Percentiles rank a stretch among this genome's conserved stretches.
Conservation (phyloP, 2,888 invertebrate genomes). For the Liodrosophila aerea region DNA sequence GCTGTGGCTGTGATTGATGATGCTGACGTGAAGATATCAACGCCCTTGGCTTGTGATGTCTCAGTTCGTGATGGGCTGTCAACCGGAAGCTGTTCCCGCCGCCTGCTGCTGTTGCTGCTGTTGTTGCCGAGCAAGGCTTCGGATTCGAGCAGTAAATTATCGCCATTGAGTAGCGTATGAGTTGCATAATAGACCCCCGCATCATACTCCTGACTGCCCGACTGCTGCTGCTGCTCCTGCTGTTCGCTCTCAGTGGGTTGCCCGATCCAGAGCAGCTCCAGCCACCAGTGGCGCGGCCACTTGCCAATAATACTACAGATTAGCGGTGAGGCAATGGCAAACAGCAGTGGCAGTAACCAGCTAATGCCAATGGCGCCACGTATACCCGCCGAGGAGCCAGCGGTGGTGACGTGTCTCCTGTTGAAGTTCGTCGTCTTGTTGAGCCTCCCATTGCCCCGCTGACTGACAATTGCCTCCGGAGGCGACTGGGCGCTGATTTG, state of each 20-base stretch:
- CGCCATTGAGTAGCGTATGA: conserved; percentile 70
- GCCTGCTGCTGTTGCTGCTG: no score
- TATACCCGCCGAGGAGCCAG: conserved; percentile 71
- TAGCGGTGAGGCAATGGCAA: conserved; percentile 81
- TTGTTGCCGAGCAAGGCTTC: conserved; percentile 62
- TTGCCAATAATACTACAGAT: conserved; percentile 82
- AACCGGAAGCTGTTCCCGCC: conserved; percentile 11
- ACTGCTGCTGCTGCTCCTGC: background rate
- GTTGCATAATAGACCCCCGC: conserved; percentile 57
- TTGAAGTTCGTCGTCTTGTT: background rate
- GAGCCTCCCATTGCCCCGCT: background rate
- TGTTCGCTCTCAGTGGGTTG: conserved; percentile 52
- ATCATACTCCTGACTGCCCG: conserved; percentile 33
- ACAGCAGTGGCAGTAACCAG: conserved; percentile 81
- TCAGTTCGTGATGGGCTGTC: conserved; percentile 20
- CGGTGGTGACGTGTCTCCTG: background rate
- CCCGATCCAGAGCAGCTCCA: conserved; percentile 81
- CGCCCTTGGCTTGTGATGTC: background rate
- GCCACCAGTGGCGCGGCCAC: conserved; percentile 86
- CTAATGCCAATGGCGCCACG: conserved; percentile 82
- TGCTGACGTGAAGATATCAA: conserved; percentile 38
- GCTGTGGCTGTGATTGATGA: conserved; percentile 55
- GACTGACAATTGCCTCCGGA: background rate
- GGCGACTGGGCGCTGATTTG: conserved; percentile 66
- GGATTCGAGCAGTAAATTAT: conserved; percentile 75